Conservation (phyloP, 2,797 vertebrate genomes). For the Centroberyx gerrardi region DNA sequence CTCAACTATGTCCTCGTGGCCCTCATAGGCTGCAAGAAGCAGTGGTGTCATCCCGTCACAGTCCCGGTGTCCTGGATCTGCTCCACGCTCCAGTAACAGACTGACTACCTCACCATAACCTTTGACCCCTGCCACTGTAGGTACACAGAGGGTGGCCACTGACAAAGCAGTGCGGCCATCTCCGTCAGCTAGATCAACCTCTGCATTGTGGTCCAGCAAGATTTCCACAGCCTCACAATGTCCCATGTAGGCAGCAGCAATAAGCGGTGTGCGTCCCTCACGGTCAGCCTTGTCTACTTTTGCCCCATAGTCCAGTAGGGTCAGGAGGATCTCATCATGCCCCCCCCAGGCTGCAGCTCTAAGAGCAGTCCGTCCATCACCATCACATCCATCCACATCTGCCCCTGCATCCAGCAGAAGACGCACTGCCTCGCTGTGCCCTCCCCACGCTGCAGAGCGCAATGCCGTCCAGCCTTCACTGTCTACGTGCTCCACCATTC, state of each 20-base stretch:
- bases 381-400: slow-evolving; percentile 85
- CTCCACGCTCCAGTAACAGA: slow-evolving; percentile 86
- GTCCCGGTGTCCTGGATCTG: slow-evolving; percentile 84
- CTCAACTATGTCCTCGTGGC: slow-evolving; percentile 86
- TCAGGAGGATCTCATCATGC: slow-evolving; percentile 85
- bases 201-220: slow-evolving; percentile 81
- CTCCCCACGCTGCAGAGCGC: slow-evolving; percentile 88
- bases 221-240: slow-evolving; percentile 85
- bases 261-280: slow-evolving; percentile 87
- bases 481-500: slow-evolving; percentile 84
- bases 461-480: slow-evolving; percentile 89
- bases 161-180: slow-evolving; percentile 88
- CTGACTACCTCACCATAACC: slow-evolving; percentile 83
- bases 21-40: slow-evolving; percentile 88
- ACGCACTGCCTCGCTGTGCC: slow-evolving; percentile 83
- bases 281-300: slow-evolving; percentile 82
- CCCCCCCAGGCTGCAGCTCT: slow-evolving; percentile 90
- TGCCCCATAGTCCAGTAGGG: slow-evolving; percentile 82
- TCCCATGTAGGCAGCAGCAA: slow-evolving; percentile 90
- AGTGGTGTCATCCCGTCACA: slow-evolving; percentile 88
- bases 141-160: slow-evolving; percentile 87
- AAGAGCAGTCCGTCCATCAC: slow-evolving; percentile 87
- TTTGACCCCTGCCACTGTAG: slow-evolving; percentile 78
- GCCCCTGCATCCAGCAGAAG: slow-evolving; percentile 85
- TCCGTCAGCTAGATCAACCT: slow-evolving; percentile 81